Base-by-base conservation (phyloP, 2,888 invertebrate species). In the Hetaerina titia region DNA sequence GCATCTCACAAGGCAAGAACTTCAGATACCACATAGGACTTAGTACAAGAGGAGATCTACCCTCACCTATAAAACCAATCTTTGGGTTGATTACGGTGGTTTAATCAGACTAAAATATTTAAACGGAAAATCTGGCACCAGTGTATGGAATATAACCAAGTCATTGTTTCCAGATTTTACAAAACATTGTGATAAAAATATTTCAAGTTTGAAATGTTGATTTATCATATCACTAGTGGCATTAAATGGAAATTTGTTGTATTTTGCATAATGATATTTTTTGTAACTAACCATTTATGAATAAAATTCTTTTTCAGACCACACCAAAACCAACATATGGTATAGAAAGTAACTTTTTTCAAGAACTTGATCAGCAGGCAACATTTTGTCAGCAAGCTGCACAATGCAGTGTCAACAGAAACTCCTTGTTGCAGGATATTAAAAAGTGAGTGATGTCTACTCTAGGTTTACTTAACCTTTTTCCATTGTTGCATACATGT, bases 341-440 rank as follows among this genome's bases (percentile, higher is more conserved):
- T 9, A 97, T 98, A 95, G 97, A 98, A 95, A 97, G 96, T 81
- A 96, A 96, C 11, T 96, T 97, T 95, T 97, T 98, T 96, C 98
- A 98, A 95, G 98, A 98, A 96, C 97, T 98, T 95, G 97, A 97
- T 96, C 98, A 98, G 96, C 98, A 99, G 96, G 97, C 98, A 95
- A 97, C 97, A 96, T 98, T 98, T 97, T 98, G 98, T 96, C 98
- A 98, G 97, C 97, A 98, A 96, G 97, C 98, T 95, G 97, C 98
- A 95, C 97, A 98, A 96, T 97, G 98, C 97, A 98, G 98, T 96
- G 97, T 98, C 96, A 98, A 98, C 96, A 96, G 98, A 96, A 97
- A 98, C 96, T 97, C 98, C 96, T 97, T 98, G 95, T 97, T 98
- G 96, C 97, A 98, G 96, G 97, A 97, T 96, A 97, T 98, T 96